Conservation (phyloP, 2,888 invertebrate species). For the Agrotis ipsilon region DNA sequence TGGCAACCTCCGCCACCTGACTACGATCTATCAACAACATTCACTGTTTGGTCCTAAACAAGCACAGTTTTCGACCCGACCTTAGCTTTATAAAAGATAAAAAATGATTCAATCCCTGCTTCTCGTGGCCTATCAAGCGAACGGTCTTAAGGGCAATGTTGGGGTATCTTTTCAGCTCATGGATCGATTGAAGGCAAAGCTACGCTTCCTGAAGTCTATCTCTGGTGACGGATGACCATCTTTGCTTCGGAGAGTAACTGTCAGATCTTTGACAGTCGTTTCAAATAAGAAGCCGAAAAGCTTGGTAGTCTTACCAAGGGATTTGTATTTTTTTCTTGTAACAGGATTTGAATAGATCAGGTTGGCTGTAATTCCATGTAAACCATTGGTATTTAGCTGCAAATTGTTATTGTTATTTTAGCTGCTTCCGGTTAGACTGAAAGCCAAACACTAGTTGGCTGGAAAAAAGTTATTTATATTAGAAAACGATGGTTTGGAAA, state of each 20-base stretch:
- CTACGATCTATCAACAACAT: slow-evolving; percentile 17
- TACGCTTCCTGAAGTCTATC: neutral
- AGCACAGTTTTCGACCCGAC: slow-evolving; percentile 21
- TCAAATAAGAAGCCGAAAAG: neutral
- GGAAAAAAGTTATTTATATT: no score
- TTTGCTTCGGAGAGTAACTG: neutral
- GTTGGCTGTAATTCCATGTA: neutral
- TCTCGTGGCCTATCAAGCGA: slow-evolving; percentile 9
- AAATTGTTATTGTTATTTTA: neutral
- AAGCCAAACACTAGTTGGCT: no score
- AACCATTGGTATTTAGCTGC: neutral
- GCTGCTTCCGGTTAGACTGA: neutral
- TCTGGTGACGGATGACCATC: neutral
- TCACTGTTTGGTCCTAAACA: slow-evolving; percentile 46
- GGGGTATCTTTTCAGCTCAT: slow-evolving; percentile 25
- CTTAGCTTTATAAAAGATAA: slow-evolving; percentile 18
- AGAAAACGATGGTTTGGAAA: neutral
- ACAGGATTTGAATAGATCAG: no score
- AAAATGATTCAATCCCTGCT: slow-evolving; percentile 37
- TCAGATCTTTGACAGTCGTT: neutral
- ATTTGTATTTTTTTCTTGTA: no score
- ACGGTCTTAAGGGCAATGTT: slow-evolving; percentile 7
- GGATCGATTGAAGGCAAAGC: neutral
- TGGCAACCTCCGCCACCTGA: slow-evolving; percentile 1
- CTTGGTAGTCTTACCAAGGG: neutral